A percentile compares a stretch with the other conserved stretches of the same genome.
Conservation (phyloP, 1,140 invertebrate genomes). For the Penaeus indicus region DNA sequence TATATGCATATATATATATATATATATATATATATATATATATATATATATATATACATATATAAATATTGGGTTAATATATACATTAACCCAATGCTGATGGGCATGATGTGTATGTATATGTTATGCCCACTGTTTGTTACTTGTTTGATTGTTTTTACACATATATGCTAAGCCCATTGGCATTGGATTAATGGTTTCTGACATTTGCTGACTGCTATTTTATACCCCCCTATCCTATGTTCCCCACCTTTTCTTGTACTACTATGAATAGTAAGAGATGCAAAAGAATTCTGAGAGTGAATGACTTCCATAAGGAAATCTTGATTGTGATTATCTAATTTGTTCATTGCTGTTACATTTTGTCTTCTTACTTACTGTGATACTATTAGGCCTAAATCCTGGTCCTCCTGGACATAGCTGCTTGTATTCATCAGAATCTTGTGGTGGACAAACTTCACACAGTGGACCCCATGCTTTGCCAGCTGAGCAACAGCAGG, state of each 20-base stretch:
- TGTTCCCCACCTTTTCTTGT: background rate
- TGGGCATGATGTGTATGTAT: too few relatives aligned
- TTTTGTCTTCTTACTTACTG: conserved; percentile 73
- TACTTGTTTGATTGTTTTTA: too few relatives aligned
- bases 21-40: too few relatives aligned
- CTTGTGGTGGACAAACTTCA: conserved; percentile 81
- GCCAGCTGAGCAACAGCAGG: conserved; percentile 89
- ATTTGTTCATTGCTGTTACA: background rate
- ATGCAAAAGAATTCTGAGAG: background rate
- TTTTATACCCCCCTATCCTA: too few relatives aligned
- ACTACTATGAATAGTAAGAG: background rate
- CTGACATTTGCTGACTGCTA: too few relatives aligned
- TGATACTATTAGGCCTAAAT: conserved; percentile 85
- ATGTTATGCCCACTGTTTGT: too few relatives aligned
- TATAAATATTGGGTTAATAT: too few relatives aligned
- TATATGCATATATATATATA: too few relatives aligned
- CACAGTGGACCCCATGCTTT: conserved; percentile 87
- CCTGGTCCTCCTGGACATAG: conserved; percentile 88
- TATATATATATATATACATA: too few relatives aligned
- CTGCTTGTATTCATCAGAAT: conserved; percentile 80
- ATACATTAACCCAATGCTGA: too few relatives aligned
- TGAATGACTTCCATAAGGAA: background rate
- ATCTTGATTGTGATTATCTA: background rate
- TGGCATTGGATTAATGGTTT: too few relatives aligned
- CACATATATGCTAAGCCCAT: too few relatives aligned